Evolutionary conservation across 1,140 invertebrate genomes (phyloP), one percentile per base, ranked within the genome.

Genomic region (Aphaenogaster floridana): DNA sequence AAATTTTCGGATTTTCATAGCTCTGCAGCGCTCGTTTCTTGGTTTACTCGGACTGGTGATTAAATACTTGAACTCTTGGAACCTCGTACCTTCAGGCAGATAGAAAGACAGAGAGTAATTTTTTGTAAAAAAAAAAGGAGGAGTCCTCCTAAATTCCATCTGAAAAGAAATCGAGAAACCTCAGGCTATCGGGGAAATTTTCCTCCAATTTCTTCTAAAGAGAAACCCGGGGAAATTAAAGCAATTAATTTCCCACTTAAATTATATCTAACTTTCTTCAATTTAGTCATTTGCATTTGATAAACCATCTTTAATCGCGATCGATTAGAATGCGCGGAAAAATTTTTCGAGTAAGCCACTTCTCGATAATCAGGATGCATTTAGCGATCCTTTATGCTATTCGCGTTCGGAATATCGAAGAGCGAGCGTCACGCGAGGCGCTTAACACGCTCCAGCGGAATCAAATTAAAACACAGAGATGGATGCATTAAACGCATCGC

Each of bases 251-350:
- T 78, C 48, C 42, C n/a, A 17, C 28, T 63, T 34, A 63, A 78
- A 78, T 61, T 48, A 64, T 21, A 28, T 78, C 28, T 21, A 78
- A 78, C 39, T 77, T 61, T 45, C 21, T 45, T 77, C 36, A 59
- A 61, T 42, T 77, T 57, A 45, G 74, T 28, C 54, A 61, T 59
- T 59, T 77, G 74, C 54, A 77, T 77, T 42, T 48, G 66, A 50
- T 69, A 69, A 77, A 45, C n/a, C 9, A 11, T 61, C 54, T 59
- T 77, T 17, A 21, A 59, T 77, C 74, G n/a, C 52, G 52, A 59
- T 57, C 54, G 17, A 76, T 74, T 7, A 2, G 17, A 13, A 74
- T 7, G 50, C 52, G 1, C 11, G 7, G 17, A 79, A 64, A 50
- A 66, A 80, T 28, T 52, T 34, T 28, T 68, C 63, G 15, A 66